Evolutionary conservation across 2,113 vertebrate genomes (phyloP), one percentile per base, ranked within the genome.

Genomic region (Sclerurus mexicanus): DNA sequence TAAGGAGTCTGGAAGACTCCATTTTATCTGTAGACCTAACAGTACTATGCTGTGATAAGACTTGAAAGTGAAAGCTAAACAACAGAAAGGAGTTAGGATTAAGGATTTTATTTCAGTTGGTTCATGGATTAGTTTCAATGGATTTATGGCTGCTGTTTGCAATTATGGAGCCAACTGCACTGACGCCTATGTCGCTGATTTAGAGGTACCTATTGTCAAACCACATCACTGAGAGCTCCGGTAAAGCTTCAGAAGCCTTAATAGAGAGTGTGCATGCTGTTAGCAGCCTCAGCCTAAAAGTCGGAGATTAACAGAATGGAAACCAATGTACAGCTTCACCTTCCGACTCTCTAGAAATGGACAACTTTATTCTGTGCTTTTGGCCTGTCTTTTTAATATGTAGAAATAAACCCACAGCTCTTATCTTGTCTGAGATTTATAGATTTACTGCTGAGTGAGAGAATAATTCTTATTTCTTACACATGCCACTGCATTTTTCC

Each of bases 11-110:
- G 92, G 76, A 94, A 85, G 90, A 56, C 47, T 89, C 64, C 28
- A 16, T 90, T 93, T 92, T 84, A 93, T 93, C 90, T 93, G 22
- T 72, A 67, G 30, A 72, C 56, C 62, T 93, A 89, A 92, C 62
- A 86, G 76, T 74, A 25, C 40, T 87, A 7, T 31, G 25, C 40
- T 84, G 46, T 52, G 93, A 96, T 89, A 96, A 96, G 52, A 93
- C 90, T 93, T 96, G 94, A 96, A 95, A 97, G 93, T 87, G 92
- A 93, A 94, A 95, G 53, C 76, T 93, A 80, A 75, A 77, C 76
- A 94, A 75, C 85, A 96, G 64, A 96, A 89, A 81, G 58, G 69
- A 77, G 56, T 25, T 1, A 12, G 90, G 93, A 92, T 89, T 94
- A 94, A 74, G 84, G 92, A 85, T 90, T 95, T 94, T 90, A 40